Evolutionary conservation across 2,888 invertebrate species (phyloP).

Genomic region (Drosophila histrio): DNA sequence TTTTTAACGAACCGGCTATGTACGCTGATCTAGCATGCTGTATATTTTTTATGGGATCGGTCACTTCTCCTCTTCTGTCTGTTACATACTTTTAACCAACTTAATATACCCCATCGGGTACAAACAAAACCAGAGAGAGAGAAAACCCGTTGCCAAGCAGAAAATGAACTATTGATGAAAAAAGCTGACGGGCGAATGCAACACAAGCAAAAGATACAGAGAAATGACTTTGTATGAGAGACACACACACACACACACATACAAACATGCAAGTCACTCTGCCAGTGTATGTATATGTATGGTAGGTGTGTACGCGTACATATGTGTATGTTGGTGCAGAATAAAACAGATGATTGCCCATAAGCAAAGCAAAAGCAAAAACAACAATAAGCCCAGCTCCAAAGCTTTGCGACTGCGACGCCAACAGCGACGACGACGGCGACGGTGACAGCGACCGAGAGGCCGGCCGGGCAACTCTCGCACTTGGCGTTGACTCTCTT

Average conservation of each 20-base stretch:
- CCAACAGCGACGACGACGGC: conserved; percentile 11
- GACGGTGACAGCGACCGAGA: conserved; percentile 4
- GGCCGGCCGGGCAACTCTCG: conserved; percentile 64
- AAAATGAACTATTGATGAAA: conserved; percentile 76
- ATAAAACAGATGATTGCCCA: conserved; percentile 79
- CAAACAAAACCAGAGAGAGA: no score
- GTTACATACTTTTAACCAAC: no score
- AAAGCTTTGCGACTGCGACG: conserved; percentile 40
- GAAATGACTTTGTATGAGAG: conserved; percentile 61
- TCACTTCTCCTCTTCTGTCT: no score
- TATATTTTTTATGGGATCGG: no score
- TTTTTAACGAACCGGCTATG: no score
- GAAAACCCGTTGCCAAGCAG: conserved; percentile 73
- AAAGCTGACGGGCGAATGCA: conserved; percentile 71
- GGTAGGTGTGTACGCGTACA: not conserved
- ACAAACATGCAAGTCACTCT: conserved; percentile 26
- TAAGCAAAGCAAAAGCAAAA: conserved; percentile 62
- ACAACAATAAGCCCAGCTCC: conserved; percentile 28
- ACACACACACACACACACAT: conserved; percentile 13
- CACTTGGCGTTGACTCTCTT: conserved; percentile 50
- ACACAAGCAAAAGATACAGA: conserved; percentile 64
- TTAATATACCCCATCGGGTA: no score
- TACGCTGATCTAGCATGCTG: no score
- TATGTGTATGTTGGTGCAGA: conserved; percentile 58
- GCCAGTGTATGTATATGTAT: conserved; percentile 15